Percentiles rank a stretch among this genome's conserved stretches.
These are phyloP conservation scores for Orius laevigatus DNA, from an alignment of 1,140 invertebrate species.

Conservation along the genomic window DNA sequence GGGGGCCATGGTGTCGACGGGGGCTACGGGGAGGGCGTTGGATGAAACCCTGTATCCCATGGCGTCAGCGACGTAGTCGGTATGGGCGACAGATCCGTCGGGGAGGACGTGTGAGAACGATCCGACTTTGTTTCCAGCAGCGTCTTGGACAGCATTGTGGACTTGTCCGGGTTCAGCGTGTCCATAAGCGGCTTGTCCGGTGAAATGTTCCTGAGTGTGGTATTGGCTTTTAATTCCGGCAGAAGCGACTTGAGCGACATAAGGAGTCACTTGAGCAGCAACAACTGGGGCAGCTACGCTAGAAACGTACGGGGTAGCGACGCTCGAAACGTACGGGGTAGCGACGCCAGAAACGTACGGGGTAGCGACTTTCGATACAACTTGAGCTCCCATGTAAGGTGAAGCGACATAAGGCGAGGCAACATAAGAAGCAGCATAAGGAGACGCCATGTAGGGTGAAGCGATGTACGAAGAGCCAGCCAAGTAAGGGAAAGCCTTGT, in stretches of 20 bases:
- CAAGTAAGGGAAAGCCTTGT: neutral
- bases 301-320: conserved; percentile 9
- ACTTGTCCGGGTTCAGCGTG: conserved; percentile 35
- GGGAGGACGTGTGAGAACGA: conserved; percentile 37
- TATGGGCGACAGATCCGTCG: conserved; percentile 32
- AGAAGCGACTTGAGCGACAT: conserved; percentile 22
- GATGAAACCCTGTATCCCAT: conserved; percentile 35
- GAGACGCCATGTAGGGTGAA: conserved; percentile 2
- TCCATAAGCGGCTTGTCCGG: conserved; percentile 37
- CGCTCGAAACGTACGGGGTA: conserved; percentile 9
- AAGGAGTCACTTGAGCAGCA: conserved; percentile 24
- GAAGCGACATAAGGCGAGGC: conserved; percentile 23
- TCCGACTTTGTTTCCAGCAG: conserved; percentile 35
- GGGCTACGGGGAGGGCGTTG: conserved; percentile 29
- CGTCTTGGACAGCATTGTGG: conserved; percentile 34
- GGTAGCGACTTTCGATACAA: too few species aligned
- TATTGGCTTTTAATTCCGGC: conserved; percentile 33
- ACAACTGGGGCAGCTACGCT: conserved; percentile 24
- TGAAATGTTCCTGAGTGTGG: conserved; percentile 30
- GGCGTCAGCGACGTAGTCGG: conserved; percentile 31
- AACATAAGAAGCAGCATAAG: conserved; percentile 11
- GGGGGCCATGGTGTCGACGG: conserved; percentile 8
- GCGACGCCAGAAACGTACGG: conserved; percentile 26
- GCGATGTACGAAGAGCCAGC: conserved; percentile 3
- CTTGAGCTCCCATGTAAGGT: too few species aligned